Conservation (phyloP, 2,113 vertebrate genomes). For the Phaethon lepturus region DNA sequence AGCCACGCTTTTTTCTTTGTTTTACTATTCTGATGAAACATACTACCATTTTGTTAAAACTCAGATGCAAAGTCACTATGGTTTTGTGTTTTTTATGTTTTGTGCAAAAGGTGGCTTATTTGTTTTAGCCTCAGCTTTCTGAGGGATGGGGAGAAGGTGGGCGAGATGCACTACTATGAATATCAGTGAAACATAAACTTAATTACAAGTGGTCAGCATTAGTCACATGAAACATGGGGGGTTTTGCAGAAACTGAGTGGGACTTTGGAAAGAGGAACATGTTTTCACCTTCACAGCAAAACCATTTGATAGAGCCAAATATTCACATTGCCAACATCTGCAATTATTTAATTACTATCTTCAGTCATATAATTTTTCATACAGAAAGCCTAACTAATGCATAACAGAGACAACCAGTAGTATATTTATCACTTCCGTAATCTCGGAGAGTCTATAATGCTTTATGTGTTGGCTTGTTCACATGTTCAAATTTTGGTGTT, state of each 20-base stretch:
- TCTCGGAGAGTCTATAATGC: not conserved
- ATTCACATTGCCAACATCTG: not conserved
- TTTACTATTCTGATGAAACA: not conserved
- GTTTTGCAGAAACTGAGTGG: not conserved
- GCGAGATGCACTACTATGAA: not conserved
- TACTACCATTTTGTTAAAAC: not conserved
- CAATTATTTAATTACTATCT: not conserved
- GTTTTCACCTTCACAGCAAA: not conserved
- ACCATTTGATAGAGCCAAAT: not conserved
- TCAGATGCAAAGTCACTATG: not conserved
- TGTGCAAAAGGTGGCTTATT: not conserved
- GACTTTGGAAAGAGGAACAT: not conserved
- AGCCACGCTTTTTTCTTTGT: not conserved
- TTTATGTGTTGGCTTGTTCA: not conserved
- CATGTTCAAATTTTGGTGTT: not conserved
- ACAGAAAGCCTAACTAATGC: not conserved
- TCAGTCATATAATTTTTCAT: not conserved
- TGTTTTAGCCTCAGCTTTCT: not conserved
- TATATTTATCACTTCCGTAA: not conserved
- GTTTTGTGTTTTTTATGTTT: not conserved
- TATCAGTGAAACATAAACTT: not conserved
- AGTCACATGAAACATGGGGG: not conserved
- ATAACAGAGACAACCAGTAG: not conserved
- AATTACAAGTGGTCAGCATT: not conserved
- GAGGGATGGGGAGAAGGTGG: not conserved